A percentile compares a stretch with the other conserved stretches of the same genome.
phyloP scores from a whole-genome alignment of 2,888 invertebrate species.

The Cryptophagus acutangulus region DNA sequence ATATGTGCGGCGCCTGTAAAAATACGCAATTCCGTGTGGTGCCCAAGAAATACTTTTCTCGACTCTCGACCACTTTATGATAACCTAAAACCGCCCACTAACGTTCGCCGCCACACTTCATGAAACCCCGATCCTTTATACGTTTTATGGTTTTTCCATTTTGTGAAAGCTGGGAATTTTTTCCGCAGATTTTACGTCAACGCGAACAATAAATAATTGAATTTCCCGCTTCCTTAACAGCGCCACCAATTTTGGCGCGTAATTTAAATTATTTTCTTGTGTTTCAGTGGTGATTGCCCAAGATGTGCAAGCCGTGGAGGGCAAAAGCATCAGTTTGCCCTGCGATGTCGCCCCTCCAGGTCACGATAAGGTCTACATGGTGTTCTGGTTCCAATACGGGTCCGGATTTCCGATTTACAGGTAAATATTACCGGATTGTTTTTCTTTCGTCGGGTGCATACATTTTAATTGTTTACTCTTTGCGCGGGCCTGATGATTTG shows the following conservation, averaged over 20 bases:
- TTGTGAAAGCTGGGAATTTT: too few relatives aligned
- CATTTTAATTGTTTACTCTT: conserved; percentile 4
- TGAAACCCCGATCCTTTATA: too few relatives aligned
- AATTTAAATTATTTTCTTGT: conserved; percentile 21
- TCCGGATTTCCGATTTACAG: conserved; percentile 84
- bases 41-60: too few relatives aligned
- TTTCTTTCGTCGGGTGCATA: not conserved
- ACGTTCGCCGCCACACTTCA: too few relatives aligned
- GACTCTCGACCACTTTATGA: too few relatives aligned
- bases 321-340: conserved; percentile 79
- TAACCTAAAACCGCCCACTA: too few relatives aligned
- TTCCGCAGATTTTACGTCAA: too few relatives aligned
- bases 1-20: too few relatives aligned
- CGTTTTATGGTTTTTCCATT: too few relatives aligned
- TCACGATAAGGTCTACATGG: conserved; percentile 86
- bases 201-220: too few relatives aligned
- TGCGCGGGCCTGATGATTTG: not conserved
- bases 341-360: conserved; percentile 79
- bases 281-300: conserved; percentile 61
- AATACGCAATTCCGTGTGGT: too few relatives aligned
- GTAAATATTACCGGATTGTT: conserved; percentile 51
- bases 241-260: not conserved
- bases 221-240: not conserved
- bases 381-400: conserved; percentile 86
- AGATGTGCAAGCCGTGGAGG: conserved; percentile 83